Conservation (phyloP, 2,888 invertebrate genomes). For the Laothoe populi region DNA sequence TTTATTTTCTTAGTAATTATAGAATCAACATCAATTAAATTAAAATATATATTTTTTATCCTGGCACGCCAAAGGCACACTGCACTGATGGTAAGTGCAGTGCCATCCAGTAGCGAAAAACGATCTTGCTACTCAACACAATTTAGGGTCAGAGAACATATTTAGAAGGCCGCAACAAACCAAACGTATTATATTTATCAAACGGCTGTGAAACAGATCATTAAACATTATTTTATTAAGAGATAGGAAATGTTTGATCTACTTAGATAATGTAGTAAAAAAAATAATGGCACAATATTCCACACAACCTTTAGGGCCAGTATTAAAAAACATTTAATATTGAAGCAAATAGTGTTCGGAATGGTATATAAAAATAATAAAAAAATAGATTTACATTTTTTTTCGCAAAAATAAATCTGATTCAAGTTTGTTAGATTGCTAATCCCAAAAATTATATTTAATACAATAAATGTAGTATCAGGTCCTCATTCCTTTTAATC, state of each 20-base stretch:
- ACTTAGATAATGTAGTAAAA: not conserved
- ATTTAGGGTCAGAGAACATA: too few species aligned
- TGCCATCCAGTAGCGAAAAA: too few species aligned
- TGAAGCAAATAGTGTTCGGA: not conserved
- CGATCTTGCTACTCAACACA: too few species aligned
- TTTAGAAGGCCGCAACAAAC: too few species aligned
- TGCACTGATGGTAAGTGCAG: too few species aligned
- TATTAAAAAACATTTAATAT: constrained; percentile 18
- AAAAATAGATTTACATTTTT: not conserved
- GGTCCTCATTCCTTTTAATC: constrained; percentile 3
- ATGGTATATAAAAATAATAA: not conserved
- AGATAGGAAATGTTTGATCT: constrained; percentile 1
- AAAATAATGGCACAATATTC: constrained; percentile 28
- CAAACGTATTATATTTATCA: not conserved
- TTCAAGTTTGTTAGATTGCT: too few species aligned
- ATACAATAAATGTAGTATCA: too few species aligned
- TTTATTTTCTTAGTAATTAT: not conserved
- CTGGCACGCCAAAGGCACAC: too few species aligned
- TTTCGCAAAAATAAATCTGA: too few species aligned
- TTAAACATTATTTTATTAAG: constrained; percentile 1
- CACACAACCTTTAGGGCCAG: constrained; percentile 43
- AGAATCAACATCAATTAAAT: not conserved
- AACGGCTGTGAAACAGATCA: constrained; percentile 12
- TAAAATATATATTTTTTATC: too few species aligned
- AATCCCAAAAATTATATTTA: too few species aligned